Evolutionary conservation across 1,140 invertebrate species (phyloP).

Genomic region (Bombus superbus): DNA sequence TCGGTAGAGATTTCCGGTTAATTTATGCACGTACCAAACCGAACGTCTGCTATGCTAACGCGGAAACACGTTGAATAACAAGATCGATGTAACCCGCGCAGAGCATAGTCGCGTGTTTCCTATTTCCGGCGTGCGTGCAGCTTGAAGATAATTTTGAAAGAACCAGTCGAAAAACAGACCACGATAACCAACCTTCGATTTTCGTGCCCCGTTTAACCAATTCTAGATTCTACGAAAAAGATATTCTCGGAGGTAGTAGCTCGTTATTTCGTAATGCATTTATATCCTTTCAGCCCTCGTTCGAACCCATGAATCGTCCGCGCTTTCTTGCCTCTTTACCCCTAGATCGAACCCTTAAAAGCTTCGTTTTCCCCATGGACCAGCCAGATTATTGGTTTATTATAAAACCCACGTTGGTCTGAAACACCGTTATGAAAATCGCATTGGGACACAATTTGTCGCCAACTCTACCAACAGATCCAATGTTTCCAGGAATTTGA

Average conservation of each 20-base stretch:
- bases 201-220: conserved; percentile 36
- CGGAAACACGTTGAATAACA: conserved; percentile 50
- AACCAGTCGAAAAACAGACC: not conserved
- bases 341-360: conserved; percentile 39
- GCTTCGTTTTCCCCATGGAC: conserved; percentile 51
- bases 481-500: not conserved
- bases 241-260: conserved; percentile 35
- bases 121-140: not conserved
- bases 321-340: conserved; percentile 21
- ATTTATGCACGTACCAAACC: conserved; percentile 55
- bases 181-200: not conserved
- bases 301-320: conserved; percentile 36
- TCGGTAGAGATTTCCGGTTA: conserved; percentile 61
- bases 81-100: conserved; percentile 34
- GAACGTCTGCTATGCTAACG: conserved; percentile 25
- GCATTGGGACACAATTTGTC: conserved; percentile 13
- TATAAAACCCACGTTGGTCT: conserved; percentile 63
- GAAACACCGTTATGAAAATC: conserved; percentile 8
- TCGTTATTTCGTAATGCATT: conserved; percentile 64
- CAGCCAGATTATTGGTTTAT: conserved; percentile 71
- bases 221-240: not conserved
- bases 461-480: not conserved
- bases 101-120: not conserved
- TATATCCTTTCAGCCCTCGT: conserved; percentile 57
- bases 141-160: not conserved